Evolutionary conservation across 37 sponge, comb jelly and placozoan genomes (phyloP), one percentile per base, ranked within the genome.

Genomic region (Aplysina aerophoba): DNA sequence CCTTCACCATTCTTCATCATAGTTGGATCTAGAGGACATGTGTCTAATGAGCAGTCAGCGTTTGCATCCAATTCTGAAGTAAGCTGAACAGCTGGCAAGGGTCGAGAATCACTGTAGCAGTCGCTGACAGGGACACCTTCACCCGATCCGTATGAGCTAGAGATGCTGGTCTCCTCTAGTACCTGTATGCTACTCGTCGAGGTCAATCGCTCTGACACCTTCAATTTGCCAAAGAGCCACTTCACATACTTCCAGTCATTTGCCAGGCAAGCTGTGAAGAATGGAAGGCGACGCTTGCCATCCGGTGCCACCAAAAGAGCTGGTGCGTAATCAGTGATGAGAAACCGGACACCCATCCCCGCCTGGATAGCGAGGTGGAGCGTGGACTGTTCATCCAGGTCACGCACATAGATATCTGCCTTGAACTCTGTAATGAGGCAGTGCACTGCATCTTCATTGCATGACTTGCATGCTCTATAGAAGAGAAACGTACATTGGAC

Each of bases 361-460:
- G 67, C 59, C 55, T 73, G 33, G 74, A 90, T 87, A 16, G 94
- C 91, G 57, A 90, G 57, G 74, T 94, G 94, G 30, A 94, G 83
- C n/a, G 85, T 53, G 14, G 67, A 84, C n/a, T 86, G 69, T 3
- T 81, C 85, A 4, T 53, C 30, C 5, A 55, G 61, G 68, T 94
- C 88, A 20, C 85, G 85, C 25, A 79, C 27, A 30, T 66, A 57
- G 15, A 64, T 74, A 24, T 79, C 75, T 53, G 65, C 80, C 4
- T 86, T 64, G 40, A 73, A 90, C 17, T 77, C 33, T 0, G 85
- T 60, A 0, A 94, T 20, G 37, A 94, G 62, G 19, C 69, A 39
- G 12, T 68, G 20, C 16, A 88, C 86, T 22, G 90, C 34, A 0
- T 31, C 72, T 17, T 56, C 37, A 53, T 94, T 94, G 63, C 80